Base-by-base conservation (phyloP, 2,888 invertebrate genomes). In the Sacculina carcini region DNA sequence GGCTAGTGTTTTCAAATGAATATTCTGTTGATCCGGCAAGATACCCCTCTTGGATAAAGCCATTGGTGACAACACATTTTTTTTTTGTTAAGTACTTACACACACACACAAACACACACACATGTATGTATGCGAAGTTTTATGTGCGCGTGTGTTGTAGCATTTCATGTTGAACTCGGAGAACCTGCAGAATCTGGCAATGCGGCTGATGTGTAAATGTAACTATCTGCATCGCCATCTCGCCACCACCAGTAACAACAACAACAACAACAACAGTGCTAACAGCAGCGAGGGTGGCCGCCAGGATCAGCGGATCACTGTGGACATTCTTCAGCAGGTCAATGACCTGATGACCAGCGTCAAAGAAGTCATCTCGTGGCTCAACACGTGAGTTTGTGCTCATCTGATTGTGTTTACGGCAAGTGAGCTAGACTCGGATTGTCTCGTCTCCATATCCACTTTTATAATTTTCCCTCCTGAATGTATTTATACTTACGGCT, bases 121-220 rank as follows among this genome's bases (percentile, higher is more conserved):
- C n/a, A n/a, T n/a, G n/a, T n/a, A n/a, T n/a, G n/a, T n/a, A n/a
- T n/a, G n/a, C n/a, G n/a, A n/a, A n/a, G n/a, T n/a, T n/a, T n/a
- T n/a, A n/a, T n/a, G n/a, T n/a, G n/a, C n/a, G n/a, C n/a, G n/a
- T n/a, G n/a, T 16, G 31, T 69, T 69, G 42, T 68, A 87, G 85
- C 85, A 90, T 64, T 89, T 84, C 69, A 85, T 85, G 63, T 68
- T 86, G 61, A 81, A 85, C 56, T 76, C 82, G 58, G 92, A 94
- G 68, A 92, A 89, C 65, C 70, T 92, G 55, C 90, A 92, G 69
- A 76, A 81, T 58, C 69, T 90, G 61, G 85, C 90, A 1, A 67
- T 89, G 61, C 77, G 79, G 58, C 72, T 90, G 56, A 79, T 83
- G 1, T 83, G 82, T 60, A 77, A 78, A 54, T 80, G 86, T n/a